These are phyloP conservation scores for Chelonus insularis DNA, from an alignment of 1,140 invertebrate species.

Conservation along the genomic window DNA sequence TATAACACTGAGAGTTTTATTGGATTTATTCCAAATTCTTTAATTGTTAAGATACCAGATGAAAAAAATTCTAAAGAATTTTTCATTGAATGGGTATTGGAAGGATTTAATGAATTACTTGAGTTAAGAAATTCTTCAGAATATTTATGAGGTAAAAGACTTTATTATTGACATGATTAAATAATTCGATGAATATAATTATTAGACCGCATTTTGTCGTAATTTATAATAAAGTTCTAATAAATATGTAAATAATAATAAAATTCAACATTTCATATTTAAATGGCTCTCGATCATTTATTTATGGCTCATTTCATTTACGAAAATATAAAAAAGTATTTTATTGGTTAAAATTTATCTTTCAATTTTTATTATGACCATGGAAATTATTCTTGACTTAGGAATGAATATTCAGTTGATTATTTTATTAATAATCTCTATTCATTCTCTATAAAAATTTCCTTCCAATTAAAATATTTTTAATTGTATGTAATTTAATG, in stretches of 20 bases:
- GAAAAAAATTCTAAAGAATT: background rate
- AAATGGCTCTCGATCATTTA: background rate
- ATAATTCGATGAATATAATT: slow-evolving; percentile 13
- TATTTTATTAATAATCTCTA: too few relatives aligned
- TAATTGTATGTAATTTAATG: too few relatives aligned
- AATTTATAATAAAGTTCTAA: background rate
- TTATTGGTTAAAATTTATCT: background rate
- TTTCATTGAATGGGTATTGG: background rate
- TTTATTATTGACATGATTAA: slow-evolving; percentile 25
- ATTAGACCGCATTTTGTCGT: background rate
- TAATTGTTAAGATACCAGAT: background rate
- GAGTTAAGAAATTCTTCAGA: background rate
- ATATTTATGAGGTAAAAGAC: slow-evolving; percentile 13
- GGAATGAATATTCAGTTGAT: background rate
- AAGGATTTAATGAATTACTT: background rate
- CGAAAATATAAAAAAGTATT: slow-evolving; percentile 12
- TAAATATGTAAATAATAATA: background rate
- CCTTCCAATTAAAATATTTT: too few relatives aligned
- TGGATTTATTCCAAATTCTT: slow-evolving; percentile 8
- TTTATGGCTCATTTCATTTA: too few relatives aligned
- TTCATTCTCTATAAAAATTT: too few relatives aligned
- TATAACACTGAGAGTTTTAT: background rate
- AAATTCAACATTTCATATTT: too few relatives aligned
- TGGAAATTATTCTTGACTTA: background rate
- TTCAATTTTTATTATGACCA: background rate